Conservation (phyloP, 2,797 vertebrate species). For the Sylvia borin region DNA sequence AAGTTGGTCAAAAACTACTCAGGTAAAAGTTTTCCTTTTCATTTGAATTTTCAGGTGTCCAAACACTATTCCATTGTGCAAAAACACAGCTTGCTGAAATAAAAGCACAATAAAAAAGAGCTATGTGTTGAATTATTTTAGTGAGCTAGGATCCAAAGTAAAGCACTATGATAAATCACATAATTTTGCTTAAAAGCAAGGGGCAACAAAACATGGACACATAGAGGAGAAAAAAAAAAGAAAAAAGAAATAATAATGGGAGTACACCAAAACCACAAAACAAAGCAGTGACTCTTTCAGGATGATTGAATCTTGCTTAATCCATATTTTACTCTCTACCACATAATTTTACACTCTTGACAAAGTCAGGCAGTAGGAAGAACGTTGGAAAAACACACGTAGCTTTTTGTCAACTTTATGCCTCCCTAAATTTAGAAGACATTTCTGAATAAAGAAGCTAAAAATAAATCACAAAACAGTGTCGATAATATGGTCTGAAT, state of each 20-base stretch:
- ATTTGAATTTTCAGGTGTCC: not conserved
- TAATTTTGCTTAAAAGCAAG: conserved; percentile 11
- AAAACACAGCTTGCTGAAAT: not conserved
- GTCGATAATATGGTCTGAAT: conserved; percentile 11
- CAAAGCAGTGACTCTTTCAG: not conserved
- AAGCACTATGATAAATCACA: conserved; percentile 18
- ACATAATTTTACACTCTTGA: conserved; percentile 37
- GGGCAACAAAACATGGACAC: not conserved
- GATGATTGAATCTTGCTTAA: conserved; percentile 25
- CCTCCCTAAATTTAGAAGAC: conserved; percentile 10
- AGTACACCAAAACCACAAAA: not conserved
- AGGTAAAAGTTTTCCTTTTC: not conserved
- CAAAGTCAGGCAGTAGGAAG: not conserved
- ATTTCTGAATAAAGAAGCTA: conserved; percentile 9
- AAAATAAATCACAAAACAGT: conserved; percentile 35
- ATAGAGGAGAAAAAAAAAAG: not conserved
- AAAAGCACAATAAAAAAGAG: conserved; percentile 33
- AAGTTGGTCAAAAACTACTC: not conserved
- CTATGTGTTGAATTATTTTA: conserved; percentile 28
- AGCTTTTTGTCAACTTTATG: conserved; percentile 37
- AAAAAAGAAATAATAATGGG: not conserved
- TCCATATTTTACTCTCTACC: conserved; percentile 30
- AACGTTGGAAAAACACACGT: not conserved
- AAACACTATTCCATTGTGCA: not conserved
- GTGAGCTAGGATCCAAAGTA: not conserved